These are phyloP conservation scores for Thalassaphorura encarpata DNA, from an alignment of 1,140 invertebrate species.

Conservation along the genomic window DNA sequence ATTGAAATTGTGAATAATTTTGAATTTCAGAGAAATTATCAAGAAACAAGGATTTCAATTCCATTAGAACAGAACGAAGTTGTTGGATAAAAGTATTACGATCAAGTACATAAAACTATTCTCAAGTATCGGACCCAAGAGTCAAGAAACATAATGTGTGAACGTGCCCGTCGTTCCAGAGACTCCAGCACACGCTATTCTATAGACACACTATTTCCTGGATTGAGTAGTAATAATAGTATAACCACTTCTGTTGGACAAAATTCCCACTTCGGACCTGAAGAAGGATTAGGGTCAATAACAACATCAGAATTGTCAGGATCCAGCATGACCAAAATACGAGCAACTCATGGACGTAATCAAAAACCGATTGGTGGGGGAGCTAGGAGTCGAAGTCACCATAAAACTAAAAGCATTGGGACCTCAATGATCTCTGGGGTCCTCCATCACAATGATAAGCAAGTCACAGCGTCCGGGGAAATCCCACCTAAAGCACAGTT, in stretches of 20 bases:
- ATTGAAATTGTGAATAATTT: no score
- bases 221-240: conserved; percentile 17
- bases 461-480: neutral
- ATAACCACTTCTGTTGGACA: neutral
- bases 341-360: neutral
- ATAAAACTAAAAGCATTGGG: neutral
- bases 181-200: conserved; percentile 29
- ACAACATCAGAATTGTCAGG: neutral
- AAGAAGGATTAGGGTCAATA: neutral
- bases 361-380: neutral
- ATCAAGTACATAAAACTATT: no score
- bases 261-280: neutral
- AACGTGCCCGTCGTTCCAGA: conserved; percentile 27
- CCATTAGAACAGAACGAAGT: no score
- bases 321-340: no score
- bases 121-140: no score
- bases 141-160: conserved; percentile 22
- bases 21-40: no score
- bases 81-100: no score
- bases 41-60: no score
- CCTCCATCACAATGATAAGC: neutral
- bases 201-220: conserved; percentile 31
- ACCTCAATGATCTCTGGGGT: neutral
- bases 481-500: neutral
- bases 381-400: neutral